These are phyloP conservation scores for Gastracanthus pulcherrimus DNA, from an alignment of 2,888 invertebrate species.

Conservation along the genomic window DNA sequence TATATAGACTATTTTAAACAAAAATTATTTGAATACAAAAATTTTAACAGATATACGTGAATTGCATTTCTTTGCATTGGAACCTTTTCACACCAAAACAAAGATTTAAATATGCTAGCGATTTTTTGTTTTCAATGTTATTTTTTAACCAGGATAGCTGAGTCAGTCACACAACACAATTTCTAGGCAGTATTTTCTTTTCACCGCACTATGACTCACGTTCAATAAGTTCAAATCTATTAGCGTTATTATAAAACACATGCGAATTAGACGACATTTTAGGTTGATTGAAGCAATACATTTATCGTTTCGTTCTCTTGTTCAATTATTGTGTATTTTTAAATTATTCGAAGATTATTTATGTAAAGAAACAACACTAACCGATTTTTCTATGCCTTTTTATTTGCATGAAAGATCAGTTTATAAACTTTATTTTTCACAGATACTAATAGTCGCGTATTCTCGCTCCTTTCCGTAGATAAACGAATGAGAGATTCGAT, in stretches of 20 bases:
- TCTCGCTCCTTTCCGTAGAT: conserved; percentile 24
- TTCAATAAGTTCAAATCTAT: conserved; percentile 22
- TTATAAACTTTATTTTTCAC: conserved; percentile 27
- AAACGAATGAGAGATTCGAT: conserved; percentile 44
- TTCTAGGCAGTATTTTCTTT: conserved; percentile 35
- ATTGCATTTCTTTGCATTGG: background rate
- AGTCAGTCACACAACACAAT: conserved; percentile 26
- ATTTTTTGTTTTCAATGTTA: conserved; percentile 17
- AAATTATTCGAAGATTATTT: conserved; percentile 24
- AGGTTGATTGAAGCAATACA: conserved; percentile 4
- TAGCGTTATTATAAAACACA: background rate
- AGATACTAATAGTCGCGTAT: conserved; percentile 8
- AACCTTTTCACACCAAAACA: background rate
- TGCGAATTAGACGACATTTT: background rate
- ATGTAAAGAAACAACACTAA: conserved; percentile 22
- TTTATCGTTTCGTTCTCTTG: conserved; percentile 9
- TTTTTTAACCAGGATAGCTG: conserved; percentile 46
- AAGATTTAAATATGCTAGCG: background rate
- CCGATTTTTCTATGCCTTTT: conserved; percentile 42
- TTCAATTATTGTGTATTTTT: conserved; percentile 23
- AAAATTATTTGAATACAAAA: background rate
- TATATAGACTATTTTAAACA: too few relatives aligned
- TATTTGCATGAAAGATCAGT: conserved; percentile 33
- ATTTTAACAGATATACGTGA: background rate
- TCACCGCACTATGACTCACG: background rate